Evolutionary conservation across 2,797 vertebrate genomes (phyloP).

Genomic region (Notoglanidium macrostoma): DNA sequence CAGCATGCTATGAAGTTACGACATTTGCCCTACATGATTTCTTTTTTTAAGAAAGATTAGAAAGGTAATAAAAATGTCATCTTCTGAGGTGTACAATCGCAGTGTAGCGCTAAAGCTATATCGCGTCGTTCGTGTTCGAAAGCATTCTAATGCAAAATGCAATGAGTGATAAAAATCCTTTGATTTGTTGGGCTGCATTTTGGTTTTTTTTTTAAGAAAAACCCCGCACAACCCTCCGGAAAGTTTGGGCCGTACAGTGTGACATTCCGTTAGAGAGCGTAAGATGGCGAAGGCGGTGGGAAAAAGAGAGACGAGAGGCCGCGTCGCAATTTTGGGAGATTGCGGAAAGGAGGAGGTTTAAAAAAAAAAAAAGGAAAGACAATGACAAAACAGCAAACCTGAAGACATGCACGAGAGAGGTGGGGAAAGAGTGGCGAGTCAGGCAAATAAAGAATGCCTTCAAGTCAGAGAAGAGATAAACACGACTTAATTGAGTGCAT

Average conservation of each 20-base stretch:
- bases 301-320: neutral
- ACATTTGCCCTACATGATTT: neutral
- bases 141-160: neutral
- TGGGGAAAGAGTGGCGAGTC: slow-evolving; percentile 41
- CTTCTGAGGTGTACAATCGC: neutral
- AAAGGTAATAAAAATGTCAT: neutral
- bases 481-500: slow-evolving; percentile 24
- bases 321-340: neutral
- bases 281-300: neutral
- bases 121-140: neutral
- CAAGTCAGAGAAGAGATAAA: slow-evolving; percentile 11
- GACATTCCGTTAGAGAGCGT: neutral
- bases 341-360: neutral
- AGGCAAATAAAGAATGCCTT: neutral
- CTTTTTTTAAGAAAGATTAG: neutral
- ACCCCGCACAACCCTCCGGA: too few species aligned
- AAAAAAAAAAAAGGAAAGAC: slow-evolving; percentile 23
- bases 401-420: neutral
- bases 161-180: neutral
- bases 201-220: neutral
- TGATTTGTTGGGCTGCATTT: neutral
- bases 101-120: neutral
- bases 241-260: neutral
- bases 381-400: neutral
- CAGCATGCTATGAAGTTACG: neutral